Base-by-base conservation (phyloP, 2,113 vertebrate species). In the Pipra filicauda region DNA sequence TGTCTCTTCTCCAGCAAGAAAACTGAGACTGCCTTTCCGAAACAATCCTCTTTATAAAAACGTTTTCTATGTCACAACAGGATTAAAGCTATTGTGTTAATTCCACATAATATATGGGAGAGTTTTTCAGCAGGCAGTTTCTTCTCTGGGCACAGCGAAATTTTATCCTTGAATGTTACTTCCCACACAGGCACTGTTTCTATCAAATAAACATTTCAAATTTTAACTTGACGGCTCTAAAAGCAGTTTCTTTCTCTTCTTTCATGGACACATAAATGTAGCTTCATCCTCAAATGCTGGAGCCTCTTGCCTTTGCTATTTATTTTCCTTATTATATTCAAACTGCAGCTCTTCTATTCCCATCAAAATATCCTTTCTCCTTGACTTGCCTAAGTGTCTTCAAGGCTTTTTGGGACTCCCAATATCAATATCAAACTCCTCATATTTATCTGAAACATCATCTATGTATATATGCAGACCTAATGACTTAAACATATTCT, bases 61-160 rank as follows among this genome's bases (percentile, higher is more conserved):
- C 3, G 7, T 88, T 78, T 78, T 67, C 14, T 28, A 69, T 91
- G 91, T 91, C 86, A 91, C 61, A 86, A 74, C 30, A 88, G 41
- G 35, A 93, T 89, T 92, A 89, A 88, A 67, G 51, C 30, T 51
- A 78, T 59, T 87, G 55, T 86, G 27, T 80, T 91, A 88, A 80
- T 84, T 91, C 59, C 59, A 77, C 30, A 28, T 62, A 65, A 89
- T 51, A 61, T 37, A 61, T 33, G 62, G 51, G 46, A 61, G 66
- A 95, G 64, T 57, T 96, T 87, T 92, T 95, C 57, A 79, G 58
- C 85, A 94, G n/a, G 85, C 74, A 88, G 75, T 69, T 93, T 89
- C 78, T 71, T 95, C 20, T 76, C 46, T 33, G 64, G n/a, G 61
- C 21, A 49, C 46, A 65, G 33, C 31, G 41, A 67, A 86, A 84